Base-by-base conservation (phyloP, 2,888 invertebrate species). In the Boloria selene region DNA sequence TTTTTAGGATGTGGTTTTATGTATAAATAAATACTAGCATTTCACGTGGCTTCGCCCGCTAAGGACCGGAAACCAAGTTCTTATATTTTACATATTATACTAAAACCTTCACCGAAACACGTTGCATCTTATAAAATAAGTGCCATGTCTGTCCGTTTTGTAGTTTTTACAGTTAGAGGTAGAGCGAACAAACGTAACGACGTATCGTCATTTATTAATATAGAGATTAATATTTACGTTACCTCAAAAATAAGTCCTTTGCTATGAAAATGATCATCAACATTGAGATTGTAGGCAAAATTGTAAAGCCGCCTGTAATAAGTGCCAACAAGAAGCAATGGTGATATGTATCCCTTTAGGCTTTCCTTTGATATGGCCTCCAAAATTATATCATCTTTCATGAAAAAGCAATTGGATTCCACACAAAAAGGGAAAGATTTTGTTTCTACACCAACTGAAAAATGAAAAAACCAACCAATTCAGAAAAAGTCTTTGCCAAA, bases 381-480 rank as follows among this genome's bases (percentile, higher is more conserved):
- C 2, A 94, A 72, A 0, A 92, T 87, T 54, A 93, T 77, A 62
- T 87, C 79, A 0, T 87, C 81, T 65, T 82, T 83, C 83, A 94
- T 85, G 50, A 78, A 77, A 73, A 94, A 93, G 50, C 84, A 78
- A 51, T 87, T 79, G 2, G 83, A 76, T 44, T 87, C 83, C n/a
- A 85, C 77, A 59, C 83, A 86, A 70, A 85, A 90, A 0, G 84
- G 80, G 74, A 94, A 94, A 0, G 93, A 92, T 55, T 80, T 90
- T 60, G 94, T 94, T 78, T 93, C 93, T 69, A 94, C 83, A 4
- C 94, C 94, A 84, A 93, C 94, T 93, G 81, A 84, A 89, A 63
- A 17, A 42, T 4, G n/a, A n/a, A 22, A 22, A 22, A 22, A 26
- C 31, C 4, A 26, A 13, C 10, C 13, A 10, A 38, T 22, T 22